Evolutionary conservation across 1,140 invertebrate genomes (phyloP).

Genomic region (Rhagoletis pomonella): DNA sequence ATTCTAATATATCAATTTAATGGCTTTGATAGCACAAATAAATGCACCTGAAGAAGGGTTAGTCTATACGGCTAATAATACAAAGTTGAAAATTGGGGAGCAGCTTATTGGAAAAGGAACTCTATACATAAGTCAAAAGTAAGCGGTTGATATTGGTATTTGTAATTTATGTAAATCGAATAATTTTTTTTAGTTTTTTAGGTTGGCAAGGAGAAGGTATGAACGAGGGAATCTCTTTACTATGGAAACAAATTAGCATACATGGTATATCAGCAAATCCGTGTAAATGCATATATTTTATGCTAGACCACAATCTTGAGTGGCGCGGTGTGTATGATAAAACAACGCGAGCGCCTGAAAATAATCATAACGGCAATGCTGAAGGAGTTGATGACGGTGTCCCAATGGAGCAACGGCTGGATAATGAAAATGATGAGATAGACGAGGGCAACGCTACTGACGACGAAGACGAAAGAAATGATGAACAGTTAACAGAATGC

Average conservation of each 20-base stretch:
- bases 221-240: constrained; percentile 67
- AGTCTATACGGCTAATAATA: constrained; percentile 68
- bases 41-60: constrained; percentile 66
- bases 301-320: constrained; percentile 69
- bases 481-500: constrained; percentile 69
- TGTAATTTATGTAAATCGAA: constrained; percentile 54
- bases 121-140: constrained; percentile 71
- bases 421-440: constrained; percentile 63
- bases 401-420: constrained; percentile 59
- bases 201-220: constrained; percentile 66
- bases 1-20: constrained; percentile 50
- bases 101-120: constrained; percentile 67
- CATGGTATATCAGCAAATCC: constrained; percentile 69
- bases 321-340: constrained; percentile 68
- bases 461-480: constrained; percentile 66
- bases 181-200: constrained; percentile 61
- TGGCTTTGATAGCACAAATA: constrained; percentile 69
- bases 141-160: constrained; percentile 46
- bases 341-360: not conserved
- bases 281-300: constrained; percentile 71
- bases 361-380: constrained; percentile 15
- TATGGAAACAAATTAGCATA: constrained; percentile 70
- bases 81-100: constrained; percentile 68
- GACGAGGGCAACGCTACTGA: constrained; percentile 63
- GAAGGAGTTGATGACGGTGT: constrained; percentile 59